A percentile compares a stretch with the other conserved stretches of the same genome.
Evolutionary conservation across 1,140 invertebrate genomes (phyloP).

Genomic region (Helicoverpa zea): DNA sequence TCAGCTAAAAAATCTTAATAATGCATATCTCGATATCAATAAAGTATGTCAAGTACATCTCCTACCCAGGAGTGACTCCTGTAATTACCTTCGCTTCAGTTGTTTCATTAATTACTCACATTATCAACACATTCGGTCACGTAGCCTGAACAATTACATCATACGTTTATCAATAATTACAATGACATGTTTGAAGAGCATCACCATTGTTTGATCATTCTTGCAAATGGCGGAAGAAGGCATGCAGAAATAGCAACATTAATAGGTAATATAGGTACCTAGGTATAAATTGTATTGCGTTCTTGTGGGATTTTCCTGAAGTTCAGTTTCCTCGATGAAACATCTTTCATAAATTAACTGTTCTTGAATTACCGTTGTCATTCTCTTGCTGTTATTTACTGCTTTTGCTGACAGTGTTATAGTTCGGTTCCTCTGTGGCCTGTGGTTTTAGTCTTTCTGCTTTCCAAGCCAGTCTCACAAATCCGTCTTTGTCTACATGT

Average conservation of each 20-base stretch:
- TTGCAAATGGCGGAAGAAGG: background rate
- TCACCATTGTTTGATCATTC: slow-evolving; percentile 4
- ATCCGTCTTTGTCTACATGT: too few relatives aligned
- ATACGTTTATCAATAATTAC: slow-evolving; percentile 20
- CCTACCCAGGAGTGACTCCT: background rate
- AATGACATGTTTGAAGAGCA: slow-evolving; percentile 6
- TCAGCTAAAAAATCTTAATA: too few relatives aligned
- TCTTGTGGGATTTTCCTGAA: too few relatives aligned
- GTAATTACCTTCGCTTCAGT: slow-evolving; percentile 2
- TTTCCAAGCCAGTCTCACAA: background rate
- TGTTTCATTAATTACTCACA: slow-evolving; percentile 5
- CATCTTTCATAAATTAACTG: too few relatives aligned
- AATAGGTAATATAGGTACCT: too few relatives aligned
- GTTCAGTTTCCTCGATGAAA: too few relatives aligned
- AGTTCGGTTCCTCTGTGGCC: too few relatives aligned
- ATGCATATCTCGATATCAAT: background rate
- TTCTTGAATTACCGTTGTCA: too few relatives aligned
- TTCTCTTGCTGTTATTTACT: too few relatives aligned
- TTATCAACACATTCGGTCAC: slow-evolving; percentile 4
- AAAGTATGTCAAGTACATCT: background rate
- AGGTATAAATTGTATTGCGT: background rate
- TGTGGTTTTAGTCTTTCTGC: too few relatives aligned
- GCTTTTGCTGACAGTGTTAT: too few relatives aligned
- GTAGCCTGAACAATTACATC: slow-evolving; percentile 10
- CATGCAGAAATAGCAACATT: too few relatives aligned